These are phyloP conservation scores for Percopsis omiscomaycus DNA, from an alignment of 2,797 vertebrate species.

Conservation along the genomic window DNA sequence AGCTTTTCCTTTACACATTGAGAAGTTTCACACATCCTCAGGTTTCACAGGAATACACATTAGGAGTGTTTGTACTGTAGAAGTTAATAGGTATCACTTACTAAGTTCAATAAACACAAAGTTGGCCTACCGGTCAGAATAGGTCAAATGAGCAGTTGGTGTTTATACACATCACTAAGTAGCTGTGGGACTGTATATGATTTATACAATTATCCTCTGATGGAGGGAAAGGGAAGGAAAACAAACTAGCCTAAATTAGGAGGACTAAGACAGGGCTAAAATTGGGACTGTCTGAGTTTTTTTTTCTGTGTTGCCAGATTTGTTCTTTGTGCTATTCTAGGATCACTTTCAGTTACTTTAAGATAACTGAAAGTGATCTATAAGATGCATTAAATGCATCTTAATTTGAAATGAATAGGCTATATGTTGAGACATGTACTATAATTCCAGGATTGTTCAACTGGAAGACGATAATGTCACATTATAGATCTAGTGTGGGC, in stretches of 20 bases:
- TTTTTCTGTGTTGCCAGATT: no score
- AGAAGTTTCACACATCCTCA: constrained; percentile 33
- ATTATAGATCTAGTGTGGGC: no score
- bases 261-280: constrained; percentile 56
- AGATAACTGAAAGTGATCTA: no score
- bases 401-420: no score
- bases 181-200: not conserved
- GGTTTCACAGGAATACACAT: constrained; percentile 17
- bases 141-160: constrained; percentile 1
- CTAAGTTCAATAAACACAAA: constrained; percentile 3
- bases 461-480: no score
- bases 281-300: no score
- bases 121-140: constrained; percentile 1
- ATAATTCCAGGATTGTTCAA: no score
- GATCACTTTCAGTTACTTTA: no score
- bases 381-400: no score
- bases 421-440: no score
- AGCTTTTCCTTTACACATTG: constrained; percentile 36
- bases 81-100: constrained; percentile 10
- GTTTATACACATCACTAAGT: constrained; percentile 17
- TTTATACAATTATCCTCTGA: constrained; percentile 36
- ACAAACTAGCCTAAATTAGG: constrained; percentile 51
- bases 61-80: constrained; percentile 1
- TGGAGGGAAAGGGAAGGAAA: constrained; percentile 41
- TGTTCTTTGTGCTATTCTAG: no score